phyloP scores from a whole-genome alignment of 2,113 vertebrate species.

The Empidonax alnorum region DNA sequence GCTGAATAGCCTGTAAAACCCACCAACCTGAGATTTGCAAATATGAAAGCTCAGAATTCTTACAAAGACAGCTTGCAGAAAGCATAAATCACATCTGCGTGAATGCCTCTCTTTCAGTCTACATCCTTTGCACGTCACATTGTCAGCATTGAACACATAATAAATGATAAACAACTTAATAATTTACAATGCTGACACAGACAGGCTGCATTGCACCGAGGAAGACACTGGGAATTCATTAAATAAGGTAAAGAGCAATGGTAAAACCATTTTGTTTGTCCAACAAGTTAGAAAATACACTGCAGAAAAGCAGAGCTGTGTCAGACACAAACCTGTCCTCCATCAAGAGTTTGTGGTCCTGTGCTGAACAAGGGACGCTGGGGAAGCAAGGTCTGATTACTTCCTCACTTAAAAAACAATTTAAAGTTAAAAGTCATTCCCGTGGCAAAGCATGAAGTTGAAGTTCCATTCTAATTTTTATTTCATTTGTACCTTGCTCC shows the following conservation, averaged over 20 bases:
- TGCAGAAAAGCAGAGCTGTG: not conserved
- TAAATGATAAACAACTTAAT: slow-evolving; percentile 38
- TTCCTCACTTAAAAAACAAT: not conserved
- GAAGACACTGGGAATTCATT: not conserved
- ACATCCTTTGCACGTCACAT: not conserved
- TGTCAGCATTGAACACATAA: slow-evolving; percentile 38
- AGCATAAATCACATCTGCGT: slow-evolving; percentile 33
- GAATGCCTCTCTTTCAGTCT: slow-evolving; percentile 20
- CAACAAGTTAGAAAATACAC: not conserved
- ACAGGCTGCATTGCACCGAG: not conserved
- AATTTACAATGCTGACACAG: slow-evolving; percentile 16
- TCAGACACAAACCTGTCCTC: not conserved
- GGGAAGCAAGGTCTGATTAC: not conserved
- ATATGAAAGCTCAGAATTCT: slow-evolving; percentile 39
- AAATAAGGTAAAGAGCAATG: not conserved
- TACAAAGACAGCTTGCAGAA: slow-evolving; percentile 18
- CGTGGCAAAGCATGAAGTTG: not conserved
- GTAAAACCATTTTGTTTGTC: not conserved
- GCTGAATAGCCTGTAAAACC: slow-evolving; percentile 35
- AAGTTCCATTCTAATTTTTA: not conserved
- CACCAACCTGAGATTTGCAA: slow-evolving; percentile 46
- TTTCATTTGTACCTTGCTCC: not conserved
- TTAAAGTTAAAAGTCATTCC: not conserved
- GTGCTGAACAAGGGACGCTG: not conserved
- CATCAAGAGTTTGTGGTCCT: not conserved